Evolutionary conservation across 2,888 invertebrate species (phyloP), one percentile per base, ranked within the genome.

Genomic region (Sipha maydis): DNA sequence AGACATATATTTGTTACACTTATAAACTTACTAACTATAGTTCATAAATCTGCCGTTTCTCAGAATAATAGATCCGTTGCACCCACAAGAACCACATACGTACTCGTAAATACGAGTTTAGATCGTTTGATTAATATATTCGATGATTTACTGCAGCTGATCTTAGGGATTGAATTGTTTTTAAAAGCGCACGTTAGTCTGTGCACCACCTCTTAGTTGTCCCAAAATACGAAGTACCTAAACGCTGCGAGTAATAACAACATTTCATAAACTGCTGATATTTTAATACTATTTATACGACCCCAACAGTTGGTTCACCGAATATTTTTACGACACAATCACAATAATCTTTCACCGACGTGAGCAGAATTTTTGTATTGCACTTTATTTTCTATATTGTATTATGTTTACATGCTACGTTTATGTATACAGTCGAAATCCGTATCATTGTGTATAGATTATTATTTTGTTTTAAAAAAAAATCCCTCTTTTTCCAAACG

Each of bases 251-350:
- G 61, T 61, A 80, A 80, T 17, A 61, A 61, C 14, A 56, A 25
- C 4, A 38, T 80, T 80, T 67, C 67, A 80, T 80, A 80, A 75
- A 67, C 67, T 28, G 67, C 80, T 38, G 80, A 80, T 80, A 80
- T 67, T 80, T 80, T 67, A 67, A 67, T 80, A 67, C 38, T 67
- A 48, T 48, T 61, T 80, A 80, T 80, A 80, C 41, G 80, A 80
- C 67, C 80, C 80, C 61, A 80, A 80, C 80, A 80, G 80, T 80
- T 67, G 80, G 61, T 80, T 67, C 61, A 61, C 80, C 67, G 67
- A 80, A 80, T 61, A 80, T 80, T 80, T 80, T 80, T 80, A 80
- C 41, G 80, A 80, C 80, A 67, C 67, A 25, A 41, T 41, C 80
- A 8, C 38, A 80, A 80, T 48, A 48, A 80, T 80, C 80, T 67